A percentile compares a stretch with the other conserved stretches of the same genome.
phyloP scores from a whole-genome alignment of 2,888 invertebrate genomes.

The Chrysodeixis includens region DNA sequence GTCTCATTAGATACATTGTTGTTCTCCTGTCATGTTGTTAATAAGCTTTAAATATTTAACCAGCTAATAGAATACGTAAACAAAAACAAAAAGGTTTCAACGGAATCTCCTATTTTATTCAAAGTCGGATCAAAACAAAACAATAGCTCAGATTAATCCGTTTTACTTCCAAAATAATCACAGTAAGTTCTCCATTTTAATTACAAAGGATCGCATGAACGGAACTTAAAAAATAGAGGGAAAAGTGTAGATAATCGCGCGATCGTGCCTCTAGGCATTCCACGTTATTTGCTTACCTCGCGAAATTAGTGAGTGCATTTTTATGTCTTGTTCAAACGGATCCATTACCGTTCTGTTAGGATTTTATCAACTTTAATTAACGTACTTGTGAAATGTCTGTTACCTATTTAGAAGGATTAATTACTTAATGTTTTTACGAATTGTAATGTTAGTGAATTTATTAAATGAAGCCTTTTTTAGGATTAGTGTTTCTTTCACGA shows the following conservation, averaged over 20 bases:
- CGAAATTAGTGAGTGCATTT: slow-evolving; percentile 35
- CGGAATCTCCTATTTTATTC: background rate
- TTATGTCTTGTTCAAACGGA: slow-evolving; percentile 24
- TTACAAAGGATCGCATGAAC: slow-evolving; percentile 13
- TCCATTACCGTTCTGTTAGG: slow-evolving; percentile 6
- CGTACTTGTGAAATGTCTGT: background rate
- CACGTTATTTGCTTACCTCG: slow-evolving; percentile 31
- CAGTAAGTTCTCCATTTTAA: slow-evolving; percentile 7
- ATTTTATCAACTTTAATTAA: background rate
- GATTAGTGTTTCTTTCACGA: no score
- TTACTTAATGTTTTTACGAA: no score
- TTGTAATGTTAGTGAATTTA: no score
- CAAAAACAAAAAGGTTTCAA: slow-evolving; percentile 3
- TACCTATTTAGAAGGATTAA: background rate
- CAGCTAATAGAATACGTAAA: background rate
- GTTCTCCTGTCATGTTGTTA: background rate
- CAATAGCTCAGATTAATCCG: background rate
- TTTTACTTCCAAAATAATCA: slow-evolving; percentile 1
- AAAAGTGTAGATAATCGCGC: slow-evolving; percentile 12
- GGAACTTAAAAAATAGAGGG: background rate
- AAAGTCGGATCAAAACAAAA: slow-evolving; percentile 1
- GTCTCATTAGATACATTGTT: background rate
- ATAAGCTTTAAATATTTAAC: background rate
- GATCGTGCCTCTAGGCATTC: slow-evolving; percentile 23
- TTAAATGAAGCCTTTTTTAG: no score